Conservation (phyloP, 2,113 vertebrate genomes). For the Jacana jacana region DNA sequence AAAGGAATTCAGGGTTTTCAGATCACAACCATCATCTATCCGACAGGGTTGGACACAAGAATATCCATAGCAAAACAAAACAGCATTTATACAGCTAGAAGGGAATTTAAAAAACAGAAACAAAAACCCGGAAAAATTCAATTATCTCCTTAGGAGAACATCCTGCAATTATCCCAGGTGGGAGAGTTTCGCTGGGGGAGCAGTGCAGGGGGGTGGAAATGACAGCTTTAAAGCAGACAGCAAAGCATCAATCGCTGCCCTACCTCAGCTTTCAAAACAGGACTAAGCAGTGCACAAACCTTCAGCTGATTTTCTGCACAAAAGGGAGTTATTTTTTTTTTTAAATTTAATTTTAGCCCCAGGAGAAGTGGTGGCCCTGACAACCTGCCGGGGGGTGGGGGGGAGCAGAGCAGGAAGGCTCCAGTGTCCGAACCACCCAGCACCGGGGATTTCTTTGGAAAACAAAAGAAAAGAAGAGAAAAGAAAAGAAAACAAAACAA, state of each 20-base stretch:
- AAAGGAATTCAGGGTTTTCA: not conserved
- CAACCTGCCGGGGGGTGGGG: too few species aligned
- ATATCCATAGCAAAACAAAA: not conserved
- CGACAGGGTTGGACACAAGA: not conserved
- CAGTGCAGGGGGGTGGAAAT: not conserved
- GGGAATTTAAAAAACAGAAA: too few species aligned
- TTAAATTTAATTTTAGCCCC: fast-evolving
- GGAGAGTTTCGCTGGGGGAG: not conserved
- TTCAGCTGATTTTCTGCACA: not conserved
- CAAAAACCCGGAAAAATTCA: fast-evolving
- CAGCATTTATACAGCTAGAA: not conserved
- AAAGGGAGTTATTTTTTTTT: too few species aligned
- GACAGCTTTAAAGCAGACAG: not conserved
- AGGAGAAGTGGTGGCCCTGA: fast-evolving
- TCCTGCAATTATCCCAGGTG: not conserved
- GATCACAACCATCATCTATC: not conserved
- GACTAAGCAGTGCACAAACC: fast-evolving
- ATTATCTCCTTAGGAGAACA: not conserved
- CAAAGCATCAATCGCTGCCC: not conserved
- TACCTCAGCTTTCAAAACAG: not conserved
- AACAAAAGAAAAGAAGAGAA: too few species aligned
- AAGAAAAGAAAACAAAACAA: not conserved
- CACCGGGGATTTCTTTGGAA: fast-evolving
- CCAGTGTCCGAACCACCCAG: not conserved
- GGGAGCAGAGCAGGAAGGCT: fast-evolving